Evolutionary conservation across 2,113 vertebrate species (phyloP).

Genomic region (Platysternon megacephalum): DNA sequence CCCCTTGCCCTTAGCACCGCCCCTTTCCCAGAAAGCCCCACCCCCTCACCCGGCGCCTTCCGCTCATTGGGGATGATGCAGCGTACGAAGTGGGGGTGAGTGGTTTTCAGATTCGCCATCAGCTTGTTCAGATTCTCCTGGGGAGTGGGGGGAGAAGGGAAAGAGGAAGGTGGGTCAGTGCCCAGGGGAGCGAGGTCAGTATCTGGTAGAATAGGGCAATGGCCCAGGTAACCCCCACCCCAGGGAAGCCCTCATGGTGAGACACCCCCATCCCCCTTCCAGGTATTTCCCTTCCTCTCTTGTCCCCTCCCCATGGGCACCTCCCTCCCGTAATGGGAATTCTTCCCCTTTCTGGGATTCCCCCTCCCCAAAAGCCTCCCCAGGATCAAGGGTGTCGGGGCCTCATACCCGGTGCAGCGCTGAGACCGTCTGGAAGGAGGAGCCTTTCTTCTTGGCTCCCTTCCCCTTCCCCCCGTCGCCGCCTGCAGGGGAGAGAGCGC

Average conservation of each 20-base stretch:
- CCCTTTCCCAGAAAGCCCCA: background rate
- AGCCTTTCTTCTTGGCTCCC: conserved; percentile 93
- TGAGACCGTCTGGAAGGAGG: conserved; percentile 94
- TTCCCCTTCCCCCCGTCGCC: conserved; percentile 75
- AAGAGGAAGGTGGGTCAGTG: background rate
- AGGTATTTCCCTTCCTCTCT: background rate
- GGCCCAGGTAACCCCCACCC: background rate
- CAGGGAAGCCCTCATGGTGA: background rate
- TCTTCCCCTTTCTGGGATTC: background rate
- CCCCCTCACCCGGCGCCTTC: conserved; percentile 85
- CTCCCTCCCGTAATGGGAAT: background rate
- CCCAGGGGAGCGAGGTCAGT: too few species aligned
- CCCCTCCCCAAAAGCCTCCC: background rate
- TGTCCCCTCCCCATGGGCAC: background rate
- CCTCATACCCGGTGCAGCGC: conserved; percentile 88
- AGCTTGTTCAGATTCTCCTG: conserved; percentile 96
- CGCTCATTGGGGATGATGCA: conserved; percentile 94
- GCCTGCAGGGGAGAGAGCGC: conserved; percentile 29
- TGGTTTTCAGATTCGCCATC: conserved; percentile 92
- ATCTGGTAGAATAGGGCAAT: too few species aligned
- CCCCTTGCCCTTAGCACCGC: background rate
- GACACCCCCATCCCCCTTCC: background rate
- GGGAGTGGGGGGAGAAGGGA: background rate
- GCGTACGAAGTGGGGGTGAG: conserved; percentile 94
- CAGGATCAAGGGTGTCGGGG: background rate